Percentiles rank a stretch among this genome's conserved stretches.
Evolutionary conservation across 2,113 vertebrate species (phyloP).

Genomic region (Penelope pileata): DNA sequence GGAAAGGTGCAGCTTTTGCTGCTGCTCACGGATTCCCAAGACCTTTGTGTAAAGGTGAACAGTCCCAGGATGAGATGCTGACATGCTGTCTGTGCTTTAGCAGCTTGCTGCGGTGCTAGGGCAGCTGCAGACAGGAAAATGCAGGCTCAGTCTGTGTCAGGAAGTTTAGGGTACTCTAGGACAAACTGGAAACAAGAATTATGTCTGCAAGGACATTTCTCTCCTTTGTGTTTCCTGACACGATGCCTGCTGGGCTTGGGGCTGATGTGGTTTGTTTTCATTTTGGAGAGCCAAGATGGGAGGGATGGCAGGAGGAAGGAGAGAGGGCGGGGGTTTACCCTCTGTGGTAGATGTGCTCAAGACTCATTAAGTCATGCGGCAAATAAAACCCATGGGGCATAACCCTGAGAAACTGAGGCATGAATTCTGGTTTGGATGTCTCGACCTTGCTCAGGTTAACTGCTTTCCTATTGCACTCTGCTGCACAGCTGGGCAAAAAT

Average conservation of each 20-base stretch:
- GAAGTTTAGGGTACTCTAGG: background rate
- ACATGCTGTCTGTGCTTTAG: background rate
- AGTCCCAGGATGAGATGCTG: background rate
- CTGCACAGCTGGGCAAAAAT: background rate
- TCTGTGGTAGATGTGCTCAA: background rate
- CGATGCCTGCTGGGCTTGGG: background rate
- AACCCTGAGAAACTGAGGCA: background rate
- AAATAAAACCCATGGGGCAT: background rate
- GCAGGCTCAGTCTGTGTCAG: background rate
- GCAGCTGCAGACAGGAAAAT: background rate
- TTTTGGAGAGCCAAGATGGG: background rate
- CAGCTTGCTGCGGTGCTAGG: background rate
- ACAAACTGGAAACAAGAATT: background rate
- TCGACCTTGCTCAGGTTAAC: background rate
- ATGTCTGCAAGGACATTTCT: background rate
- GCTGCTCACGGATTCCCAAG: background rate
- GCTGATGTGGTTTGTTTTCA: constrained; percentile 36
- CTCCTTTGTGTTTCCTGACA: background rate
- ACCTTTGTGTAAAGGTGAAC: background rate
- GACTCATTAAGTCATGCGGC: background rate
- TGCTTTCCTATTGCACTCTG: background rate
- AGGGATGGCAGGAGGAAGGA: background rate
- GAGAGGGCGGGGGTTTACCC: background rate
- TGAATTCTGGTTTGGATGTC: background rate
- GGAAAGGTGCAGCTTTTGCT: background rate